Conservation (phyloP, 2,888 invertebrate genomes). For the Papilio elwesi region DNA sequence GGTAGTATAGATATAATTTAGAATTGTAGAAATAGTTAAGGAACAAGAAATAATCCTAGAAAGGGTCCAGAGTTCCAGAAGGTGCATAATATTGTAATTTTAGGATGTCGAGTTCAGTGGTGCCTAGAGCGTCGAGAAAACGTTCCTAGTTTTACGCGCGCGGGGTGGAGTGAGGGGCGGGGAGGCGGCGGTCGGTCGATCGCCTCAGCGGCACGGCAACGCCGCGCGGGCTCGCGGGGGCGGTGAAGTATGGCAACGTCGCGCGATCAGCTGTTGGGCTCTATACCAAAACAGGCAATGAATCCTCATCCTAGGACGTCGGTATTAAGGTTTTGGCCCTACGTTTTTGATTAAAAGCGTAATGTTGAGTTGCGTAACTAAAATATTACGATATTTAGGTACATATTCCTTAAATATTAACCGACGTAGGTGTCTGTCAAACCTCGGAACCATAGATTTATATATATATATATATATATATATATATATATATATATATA, state of each 20-base stretch:
- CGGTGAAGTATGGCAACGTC: conserved; percentile 63
- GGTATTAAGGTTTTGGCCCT: conserved; percentile 26
- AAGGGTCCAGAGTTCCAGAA: background rate
- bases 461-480: no score
- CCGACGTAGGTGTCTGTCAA: background rate
- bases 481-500: no score
- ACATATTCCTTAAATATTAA: background rate
- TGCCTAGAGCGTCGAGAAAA: conserved; percentile 59
- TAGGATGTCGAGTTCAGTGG: conserved; percentile 29
- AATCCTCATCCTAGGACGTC: conserved; percentile 44
- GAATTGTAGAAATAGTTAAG: background rate
- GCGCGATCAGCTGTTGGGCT: conserved; percentile 79
- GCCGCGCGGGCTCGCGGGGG: conserved; percentile 54
- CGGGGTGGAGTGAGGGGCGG: conserved; percentile 47
- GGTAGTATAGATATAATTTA: no score
- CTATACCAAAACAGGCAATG: conserved; percentile 74
- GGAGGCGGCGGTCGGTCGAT: conserved; percentile 76
- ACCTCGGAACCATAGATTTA: no score
- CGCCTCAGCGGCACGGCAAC: conserved; percentile 74
- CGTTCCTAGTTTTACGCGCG: conserved; percentile 52
- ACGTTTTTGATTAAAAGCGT: background rate
- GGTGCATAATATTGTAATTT: conserved; percentile 34
- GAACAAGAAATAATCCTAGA: background rate
- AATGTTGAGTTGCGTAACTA: background rate
- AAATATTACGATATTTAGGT: background rate